Evolutionary conservation across 1,140 invertebrate genomes (phyloP).

Genomic region (Chironomus tepperi): DNA sequence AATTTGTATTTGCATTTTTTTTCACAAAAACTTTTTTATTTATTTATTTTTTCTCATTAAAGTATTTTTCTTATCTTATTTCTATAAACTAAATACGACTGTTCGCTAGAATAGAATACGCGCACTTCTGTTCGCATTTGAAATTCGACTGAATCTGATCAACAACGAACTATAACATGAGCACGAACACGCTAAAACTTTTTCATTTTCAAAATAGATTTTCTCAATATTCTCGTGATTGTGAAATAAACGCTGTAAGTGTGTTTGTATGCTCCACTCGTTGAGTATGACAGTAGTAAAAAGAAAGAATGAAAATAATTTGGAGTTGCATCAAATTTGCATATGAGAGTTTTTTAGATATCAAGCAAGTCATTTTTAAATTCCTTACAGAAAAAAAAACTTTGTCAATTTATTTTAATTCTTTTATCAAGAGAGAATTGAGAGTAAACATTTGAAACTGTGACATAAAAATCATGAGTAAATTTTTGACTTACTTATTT

Average conservation of each 20-base stretch:
- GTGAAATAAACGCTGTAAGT: background rate
- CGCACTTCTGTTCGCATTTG: background rate
- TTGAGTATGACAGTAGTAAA: background rate
- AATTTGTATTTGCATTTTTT: background rate
- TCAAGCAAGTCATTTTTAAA: too few relatives aligned
- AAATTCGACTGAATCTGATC: background rate
- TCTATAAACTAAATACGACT: background rate
- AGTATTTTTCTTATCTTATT: background rate
- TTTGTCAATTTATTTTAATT: too few relatives aligned
- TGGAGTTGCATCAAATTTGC: too few relatives aligned
- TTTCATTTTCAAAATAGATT: background rate
- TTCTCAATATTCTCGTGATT: background rate
- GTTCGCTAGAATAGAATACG: background rate
- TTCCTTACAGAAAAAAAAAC: too few relatives aligned
- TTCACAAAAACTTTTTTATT: background rate
- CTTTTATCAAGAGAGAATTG: too few relatives aligned
- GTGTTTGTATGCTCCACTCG: background rate
- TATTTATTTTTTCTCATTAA: background rate
- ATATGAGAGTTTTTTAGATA: too few relatives aligned
- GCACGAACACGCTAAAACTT: background rate
- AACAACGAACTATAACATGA: background rate
- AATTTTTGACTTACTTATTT: too few relatives aligned
- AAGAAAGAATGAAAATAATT: too few relatives aligned
- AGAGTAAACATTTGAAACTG: too few relatives aligned
- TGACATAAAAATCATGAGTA: too few relatives aligned